phyloP scores from a whole-genome alignment of 1,140 invertebrate genomes.

The Homalodisca vitripennis region DNA sequence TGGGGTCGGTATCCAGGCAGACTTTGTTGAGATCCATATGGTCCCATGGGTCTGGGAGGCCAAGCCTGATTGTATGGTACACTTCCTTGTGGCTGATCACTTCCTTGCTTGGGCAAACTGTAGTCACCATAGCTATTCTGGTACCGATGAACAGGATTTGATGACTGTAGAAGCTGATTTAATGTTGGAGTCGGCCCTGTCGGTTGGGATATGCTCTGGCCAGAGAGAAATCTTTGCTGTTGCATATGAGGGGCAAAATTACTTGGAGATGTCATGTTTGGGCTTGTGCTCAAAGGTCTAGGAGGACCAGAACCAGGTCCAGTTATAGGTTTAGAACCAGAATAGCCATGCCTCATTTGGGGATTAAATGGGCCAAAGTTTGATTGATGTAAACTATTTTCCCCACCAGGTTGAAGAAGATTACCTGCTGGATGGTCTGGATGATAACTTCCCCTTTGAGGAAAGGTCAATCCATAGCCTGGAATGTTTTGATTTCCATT shows the following conservation, averaged over 20 bases:
- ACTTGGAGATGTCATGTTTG: constrained; percentile 44
- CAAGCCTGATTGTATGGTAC: constrained; percentile 40
- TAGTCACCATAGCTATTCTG: constrained; percentile 52
- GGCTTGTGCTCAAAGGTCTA: constrained; percentile 49
- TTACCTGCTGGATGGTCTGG: constrained; percentile 29
- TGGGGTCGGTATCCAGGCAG: constrained; percentile 41
- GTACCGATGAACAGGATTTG: constrained; percentile 61
- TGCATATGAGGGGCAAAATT: constrained; percentile 47
- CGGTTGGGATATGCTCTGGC: constrained; percentile 67
- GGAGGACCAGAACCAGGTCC: constrained; percentile 37
- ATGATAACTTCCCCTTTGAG: constrained; percentile 37
- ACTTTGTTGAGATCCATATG: constrained; percentile 55
- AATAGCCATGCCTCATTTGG: constrained; percentile 43
- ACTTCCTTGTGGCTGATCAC: constrained; percentile 38
- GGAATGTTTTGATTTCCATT: constrained; percentile 43
- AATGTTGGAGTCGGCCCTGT: constrained; percentile 87
- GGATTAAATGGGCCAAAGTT: constrained; percentile 39
- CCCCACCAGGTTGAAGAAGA: constrained; percentile 34
- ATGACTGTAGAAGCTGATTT: constrained; percentile 82
- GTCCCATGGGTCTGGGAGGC: constrained; percentile 49
- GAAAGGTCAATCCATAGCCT: constrained; percentile 39
- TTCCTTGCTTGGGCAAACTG: constrained; percentile 45
- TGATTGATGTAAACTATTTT: constrained; percentile 34
- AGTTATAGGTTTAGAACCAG: constrained; percentile 44
- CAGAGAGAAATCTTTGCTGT: constrained; percentile 55